Evolutionary conservation across 2,113 vertebrate genomes (phyloP).

Genomic region (Hydrochoerus hydrochaeris): DNA sequence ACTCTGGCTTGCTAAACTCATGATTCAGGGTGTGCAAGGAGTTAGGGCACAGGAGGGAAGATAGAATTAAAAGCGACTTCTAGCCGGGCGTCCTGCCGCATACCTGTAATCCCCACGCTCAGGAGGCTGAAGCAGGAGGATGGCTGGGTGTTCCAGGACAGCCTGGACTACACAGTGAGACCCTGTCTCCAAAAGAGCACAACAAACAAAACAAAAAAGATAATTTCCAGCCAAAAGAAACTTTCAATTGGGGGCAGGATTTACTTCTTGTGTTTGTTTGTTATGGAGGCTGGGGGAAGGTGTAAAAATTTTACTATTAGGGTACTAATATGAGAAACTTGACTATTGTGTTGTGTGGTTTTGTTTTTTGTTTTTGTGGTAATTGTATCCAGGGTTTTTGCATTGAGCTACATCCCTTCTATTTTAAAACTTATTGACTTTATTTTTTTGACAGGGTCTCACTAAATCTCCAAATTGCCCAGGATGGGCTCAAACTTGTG

Average conservation of each 20-base stretch:
- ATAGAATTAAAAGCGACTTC: neutral
- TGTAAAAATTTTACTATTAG: neutral
- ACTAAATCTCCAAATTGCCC: neutral
- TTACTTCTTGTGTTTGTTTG: neutral
- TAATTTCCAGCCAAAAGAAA: neutral
- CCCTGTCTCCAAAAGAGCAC: neutral
- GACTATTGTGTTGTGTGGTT: neutral
- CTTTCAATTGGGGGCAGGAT: neutral
- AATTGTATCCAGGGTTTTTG: neutral
- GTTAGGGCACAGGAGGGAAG: too few relatives aligned
- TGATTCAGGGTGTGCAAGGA: neutral
- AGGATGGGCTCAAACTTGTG: neutral
- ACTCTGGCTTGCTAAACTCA: neutral
- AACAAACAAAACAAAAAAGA: neutral
- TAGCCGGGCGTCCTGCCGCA: neutral
- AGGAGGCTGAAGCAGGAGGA: neutral
- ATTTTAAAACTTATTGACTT: neutral
- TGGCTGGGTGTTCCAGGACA: neutral
- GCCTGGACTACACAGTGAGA: neutral
- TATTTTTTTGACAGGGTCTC: neutral
- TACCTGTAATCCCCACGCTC: neutral
- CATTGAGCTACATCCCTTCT: neutral
- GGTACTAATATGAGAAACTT: neutral
- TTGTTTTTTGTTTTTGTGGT: neutral
- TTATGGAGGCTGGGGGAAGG: rapidly evolving